Conservation (phyloP, 2,113 vertebrate species). For the Thamnaconus septentrionalis region DNA sequence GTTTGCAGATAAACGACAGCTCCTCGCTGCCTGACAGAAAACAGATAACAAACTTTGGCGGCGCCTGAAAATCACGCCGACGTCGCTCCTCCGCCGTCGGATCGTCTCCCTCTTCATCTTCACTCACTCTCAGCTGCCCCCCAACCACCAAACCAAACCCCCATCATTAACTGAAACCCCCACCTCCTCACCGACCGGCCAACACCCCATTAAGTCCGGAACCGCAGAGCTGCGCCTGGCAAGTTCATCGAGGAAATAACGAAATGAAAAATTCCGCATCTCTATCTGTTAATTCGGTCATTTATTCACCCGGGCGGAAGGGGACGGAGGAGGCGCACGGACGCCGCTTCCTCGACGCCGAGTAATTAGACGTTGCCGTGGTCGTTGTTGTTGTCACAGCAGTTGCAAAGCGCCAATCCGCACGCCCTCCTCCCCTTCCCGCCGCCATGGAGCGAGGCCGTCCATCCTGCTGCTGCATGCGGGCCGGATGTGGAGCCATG, state of each 20-base stretch:
- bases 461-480: slow-evolving; percentile 42
- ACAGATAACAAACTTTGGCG: too few species aligned
- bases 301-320: too few species aligned
- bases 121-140: too few species aligned
- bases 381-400: neutral
- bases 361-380: slow-evolving; percentile 66
- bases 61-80: too few species aligned
- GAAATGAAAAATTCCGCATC: slow-evolving; percentile 79
- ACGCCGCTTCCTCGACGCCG: slow-evolving; percentile 49
- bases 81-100: too few species aligned
- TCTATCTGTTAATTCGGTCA: slow-evolving; percentile 76
- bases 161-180: slow-evolving; percentile 1
- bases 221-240: slow-evolving; percentile 67
- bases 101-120: too few species aligned
- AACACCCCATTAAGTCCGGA: slow-evolving; percentile 78
- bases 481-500: slow-evolving; percentile 62
- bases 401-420: slow-evolving; percentile 40
- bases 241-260: slow-evolving; percentile 80
- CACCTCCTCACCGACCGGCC: slow-evolving; percentile 55
- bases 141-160: too few species aligned
- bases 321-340: slow-evolving; percentile 23
- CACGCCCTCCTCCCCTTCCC: slow-evolving; percentile 19
- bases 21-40: too few species aligned
- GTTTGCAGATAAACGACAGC: too few species aligned
- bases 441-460: slow-evolving; percentile 37